Base-by-base conservation (phyloP, 2,113 vertebrate genomes). In the Polyodon spathula region DNA sequence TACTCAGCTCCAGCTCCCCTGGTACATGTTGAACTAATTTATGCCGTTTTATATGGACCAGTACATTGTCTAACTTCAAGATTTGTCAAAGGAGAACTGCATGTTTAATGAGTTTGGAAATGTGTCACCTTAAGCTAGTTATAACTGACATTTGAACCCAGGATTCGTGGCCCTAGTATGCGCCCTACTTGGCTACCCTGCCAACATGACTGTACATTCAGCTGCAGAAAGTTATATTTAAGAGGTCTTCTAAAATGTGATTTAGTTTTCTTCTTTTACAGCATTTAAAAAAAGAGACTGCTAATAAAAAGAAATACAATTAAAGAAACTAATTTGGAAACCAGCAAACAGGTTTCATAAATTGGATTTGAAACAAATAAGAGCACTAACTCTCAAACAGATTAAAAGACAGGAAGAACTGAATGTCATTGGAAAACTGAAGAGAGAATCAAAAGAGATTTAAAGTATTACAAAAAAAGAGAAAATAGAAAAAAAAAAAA, bases 341-440 rank as follows among this genome's bases (percentile, higher is more conserved):
- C 17, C 6, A 11, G 15, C 6, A 11, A 4, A 41, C 48, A 41
- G 40, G 43, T 50, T 50, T 63, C 50, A 37, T 10, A 17, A 61
- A 52, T 68, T 57, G 53, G 48, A 66, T 61, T 58, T 66, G 44
- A 56, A 61, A 53, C 41, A 62, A 38, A 67, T 55, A 27, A 37
- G 53, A 63, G 42, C 51, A 53, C 16, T 38, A 57, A 42, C 57
- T 50, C 17, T 16, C 62, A 46, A 72, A 69, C 38, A 58, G 57
- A 55, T 48, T 60, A 46, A 68, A 63, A 65, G 63, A 68, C 62
- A 43, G 56, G 17, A 68, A 39, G 27, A 59, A 61, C 71, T 76
- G 68, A 58, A 74, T 78, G 76, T 74, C 68, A 58, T 77, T 76
- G 70, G 63, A 67, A 62, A 66, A 63, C 37, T 37, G 53, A 27